Evolutionary conservation across 2,797 vertebrate species (phyloP).

Genomic region (Sternotherus odoratus): DNA sequence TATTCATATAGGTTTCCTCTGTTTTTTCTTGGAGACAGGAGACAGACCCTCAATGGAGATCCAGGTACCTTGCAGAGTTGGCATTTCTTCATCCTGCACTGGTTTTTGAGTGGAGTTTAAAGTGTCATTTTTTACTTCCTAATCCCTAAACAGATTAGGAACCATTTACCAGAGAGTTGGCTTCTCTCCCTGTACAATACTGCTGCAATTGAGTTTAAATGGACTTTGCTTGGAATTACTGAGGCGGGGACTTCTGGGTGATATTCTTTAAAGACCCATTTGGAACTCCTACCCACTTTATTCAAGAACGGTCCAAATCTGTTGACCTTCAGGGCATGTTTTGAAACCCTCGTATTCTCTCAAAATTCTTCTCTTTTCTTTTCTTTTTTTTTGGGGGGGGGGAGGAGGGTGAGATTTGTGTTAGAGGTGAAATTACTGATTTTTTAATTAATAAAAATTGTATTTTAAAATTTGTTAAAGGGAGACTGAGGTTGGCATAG

Average conservation of each 20-base stretch:
- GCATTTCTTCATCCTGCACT: neutral
- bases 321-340: neutral
- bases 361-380: no score
- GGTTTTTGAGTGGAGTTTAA: neutral
- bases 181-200: neutral
- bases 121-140: neutral
- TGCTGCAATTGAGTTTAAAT: neutral
- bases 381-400: neutral
- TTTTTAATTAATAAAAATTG: neutral
- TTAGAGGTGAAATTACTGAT: neutral
- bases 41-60: neutral
- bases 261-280: neutral
- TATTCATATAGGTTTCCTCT: neutral
- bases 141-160: neutral
- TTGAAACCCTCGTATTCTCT: neutral
- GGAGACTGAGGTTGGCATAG: neutral
- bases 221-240: neutral
- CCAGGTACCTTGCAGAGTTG: neutral
- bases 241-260: neutral
- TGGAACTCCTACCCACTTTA: neutral
- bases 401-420: rapidly evolving
- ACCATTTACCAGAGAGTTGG: rapidly evolving
- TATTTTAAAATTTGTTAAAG: neutral
- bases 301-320: neutral
- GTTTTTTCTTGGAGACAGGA: neutral